Percentiles rank a stretch among this genome's conserved stretches.
These are phyloP conservation scores for Bombus picipes DNA, from an alignment of 1,140 invertebrate species.

Conservation along the genomic window DNA sequence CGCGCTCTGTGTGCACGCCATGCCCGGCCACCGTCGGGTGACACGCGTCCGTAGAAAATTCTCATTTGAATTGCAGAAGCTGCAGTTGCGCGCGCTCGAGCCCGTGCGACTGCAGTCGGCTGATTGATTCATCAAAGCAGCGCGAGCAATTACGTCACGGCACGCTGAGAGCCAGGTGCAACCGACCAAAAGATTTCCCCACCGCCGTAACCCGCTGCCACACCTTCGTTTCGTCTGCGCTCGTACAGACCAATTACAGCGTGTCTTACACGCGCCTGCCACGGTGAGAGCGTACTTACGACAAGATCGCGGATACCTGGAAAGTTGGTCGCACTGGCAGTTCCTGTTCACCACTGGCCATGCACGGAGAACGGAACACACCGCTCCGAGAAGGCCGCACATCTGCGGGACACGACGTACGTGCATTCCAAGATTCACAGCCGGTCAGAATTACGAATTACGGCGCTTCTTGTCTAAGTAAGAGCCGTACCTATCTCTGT, in stretches of 20 bases:
- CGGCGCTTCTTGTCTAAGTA: background rate
- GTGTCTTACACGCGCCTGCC: background rate
- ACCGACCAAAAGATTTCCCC: slow-evolving; percentile 36
- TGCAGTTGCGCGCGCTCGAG: slow-evolving; percentile 18
- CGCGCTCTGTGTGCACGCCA: background rate
- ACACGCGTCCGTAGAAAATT: slow-evolving; percentile 54
- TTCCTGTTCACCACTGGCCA: background rate
- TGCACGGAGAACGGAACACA: background rate
- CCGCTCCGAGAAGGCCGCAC: too few species aligned
- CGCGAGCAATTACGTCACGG: slow-evolving; percentile 52
- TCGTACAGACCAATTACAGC: background rate
- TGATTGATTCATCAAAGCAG: slow-evolving; percentile 69
- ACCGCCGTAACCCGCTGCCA: background rate
- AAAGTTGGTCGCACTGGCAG: background rate
- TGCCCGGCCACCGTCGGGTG: background rate
- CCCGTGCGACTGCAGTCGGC: slow-evolving; percentile 24
- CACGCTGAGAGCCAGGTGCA: slow-evolving; percentile 39
- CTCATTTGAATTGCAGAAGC: slow-evolving; percentile 68
- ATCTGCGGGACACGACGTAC: background rate
- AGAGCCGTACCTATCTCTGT: background rate
- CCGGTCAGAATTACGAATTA: background rate
- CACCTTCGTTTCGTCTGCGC: background rate
- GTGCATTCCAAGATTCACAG: background rate
- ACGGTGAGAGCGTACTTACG: background rate
- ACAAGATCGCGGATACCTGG: background rate